Conservation (phyloP, 2,797 vertebrate species). For the Sebastes kiyomatsui region DNA sequence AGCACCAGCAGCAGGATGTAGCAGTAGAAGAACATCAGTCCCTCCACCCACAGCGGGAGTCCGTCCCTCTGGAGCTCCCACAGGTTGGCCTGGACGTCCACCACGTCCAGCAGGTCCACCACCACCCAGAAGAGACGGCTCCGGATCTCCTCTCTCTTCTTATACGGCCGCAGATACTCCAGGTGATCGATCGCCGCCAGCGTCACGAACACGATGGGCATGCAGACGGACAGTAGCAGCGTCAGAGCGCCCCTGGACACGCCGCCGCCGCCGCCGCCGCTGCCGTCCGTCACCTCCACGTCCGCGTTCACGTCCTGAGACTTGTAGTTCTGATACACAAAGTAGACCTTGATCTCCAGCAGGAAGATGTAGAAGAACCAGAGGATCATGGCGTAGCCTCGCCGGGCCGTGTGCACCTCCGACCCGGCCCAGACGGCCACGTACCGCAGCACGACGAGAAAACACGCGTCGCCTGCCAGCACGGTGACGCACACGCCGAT, state of each 20-base stretch:
- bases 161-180: constrained; percentile 73
- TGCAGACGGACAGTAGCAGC: not conserved
- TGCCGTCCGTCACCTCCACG: not conserved
- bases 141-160: constrained; percentile 83
- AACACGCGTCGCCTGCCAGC: not conserved
- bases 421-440: constrained; percentile 83
- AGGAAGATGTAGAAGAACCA: constrained; percentile 83
- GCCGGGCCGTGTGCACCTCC: constrained; percentile 83
- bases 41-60: constrained; percentile 77
- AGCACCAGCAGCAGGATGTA: constrained; percentile 81
- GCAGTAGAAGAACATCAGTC: constrained; percentile 83
- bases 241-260: not conserved
- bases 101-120: constrained; percentile 83
- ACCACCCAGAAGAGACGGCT: constrained; percentile 86
- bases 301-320: constrained; percentile 53
- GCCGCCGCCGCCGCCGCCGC: too few species aligned
- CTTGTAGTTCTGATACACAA: constrained; percentile 86
- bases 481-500: not conserved
- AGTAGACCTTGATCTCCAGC: constrained; percentile 84
- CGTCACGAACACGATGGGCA: not conserved
- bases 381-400: constrained; percentile 85
- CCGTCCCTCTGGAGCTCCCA: constrained; percentile 83
- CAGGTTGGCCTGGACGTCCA: constrained; percentile 85
- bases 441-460: constrained; percentile 62
- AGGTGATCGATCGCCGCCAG: not conserved